Conservation (phyloP, 2,888 invertebrate genomes). For the Platycheirus rosarum region DNA sequence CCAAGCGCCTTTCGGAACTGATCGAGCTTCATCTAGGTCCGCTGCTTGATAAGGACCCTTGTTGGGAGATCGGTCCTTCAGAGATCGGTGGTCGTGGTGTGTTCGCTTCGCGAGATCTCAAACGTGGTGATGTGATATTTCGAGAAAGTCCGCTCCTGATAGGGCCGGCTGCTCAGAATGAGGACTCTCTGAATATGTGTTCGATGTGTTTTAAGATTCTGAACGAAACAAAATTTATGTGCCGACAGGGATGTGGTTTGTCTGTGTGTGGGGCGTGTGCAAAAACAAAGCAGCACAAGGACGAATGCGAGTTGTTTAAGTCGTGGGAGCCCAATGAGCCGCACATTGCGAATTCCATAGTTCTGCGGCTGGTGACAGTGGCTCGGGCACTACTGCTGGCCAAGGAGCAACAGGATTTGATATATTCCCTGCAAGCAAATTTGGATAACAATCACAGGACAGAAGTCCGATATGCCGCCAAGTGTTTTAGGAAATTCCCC, state of each 20-base stretch:
- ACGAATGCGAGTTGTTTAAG: slow-evolving; percentile 86
- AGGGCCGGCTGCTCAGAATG: slow-evolving; percentile 86
- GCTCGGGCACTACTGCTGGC: slow-evolving; percentile 80
- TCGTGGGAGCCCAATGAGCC: slow-evolving; percentile 84
- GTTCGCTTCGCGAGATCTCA: slow-evolving; percentile 86
- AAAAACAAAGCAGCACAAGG: slow-evolving; percentile 84
- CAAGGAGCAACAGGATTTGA: slow-evolving; percentile 79
- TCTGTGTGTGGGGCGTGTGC: slow-evolving; percentile 88
- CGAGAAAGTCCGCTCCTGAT: slow-evolving; percentile 88
- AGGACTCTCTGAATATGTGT: slow-evolving; percentile 85
- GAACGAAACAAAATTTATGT: slow-evolving; percentile 83
- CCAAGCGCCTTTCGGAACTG: slow-evolving; percentile 80
- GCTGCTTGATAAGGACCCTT: slow-evolving; percentile 80
- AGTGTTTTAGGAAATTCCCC: slow-evolving; percentile 81
- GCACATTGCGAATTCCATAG: slow-evolving; percentile 80
- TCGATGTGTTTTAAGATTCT: slow-evolving; percentile 85
- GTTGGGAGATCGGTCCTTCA: slow-evolving; percentile 86
- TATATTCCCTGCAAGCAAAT: slow-evolving; percentile 81
- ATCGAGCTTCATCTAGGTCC: slow-evolving; percentile 79
- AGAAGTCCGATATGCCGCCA: slow-evolving; percentile 80
- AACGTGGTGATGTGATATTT: slow-evolving; percentile 88
- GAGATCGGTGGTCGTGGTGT: slow-evolving; percentile 88
- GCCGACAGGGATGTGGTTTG: slow-evolving; percentile 87
- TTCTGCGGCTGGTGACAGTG: slow-evolving; percentile 79
- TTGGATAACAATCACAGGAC: slow-evolving; percentile 80